These are phyloP conservation scores for Sebastes flavidus DNA, from an alignment of 2,797 vertebrate species.

Conservation along the genomic window DNA sequence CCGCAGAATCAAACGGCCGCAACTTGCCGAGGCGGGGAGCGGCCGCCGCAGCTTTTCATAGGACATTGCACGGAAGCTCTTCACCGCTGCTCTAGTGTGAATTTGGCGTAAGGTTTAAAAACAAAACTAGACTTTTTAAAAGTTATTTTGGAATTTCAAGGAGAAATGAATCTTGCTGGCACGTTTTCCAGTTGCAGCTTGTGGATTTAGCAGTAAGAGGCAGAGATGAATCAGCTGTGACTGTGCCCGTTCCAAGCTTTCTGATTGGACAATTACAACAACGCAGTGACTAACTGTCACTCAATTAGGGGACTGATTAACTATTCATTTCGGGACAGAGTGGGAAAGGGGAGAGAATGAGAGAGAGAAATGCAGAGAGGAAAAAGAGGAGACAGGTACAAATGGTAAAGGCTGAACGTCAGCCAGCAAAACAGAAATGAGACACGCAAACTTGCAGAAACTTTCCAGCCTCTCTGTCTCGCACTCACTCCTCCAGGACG, in stretches of 20 bases:
- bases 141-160: conserved; percentile 54
- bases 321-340: conserved; percentile 78
- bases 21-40: too few species aligned
- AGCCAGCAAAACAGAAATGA: conserved; percentile 58
- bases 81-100: too few species aligned
- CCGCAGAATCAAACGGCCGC: too few species aligned
- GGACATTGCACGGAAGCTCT: too few species aligned
- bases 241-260: conserved; percentile 78
- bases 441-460: conserved; percentile 37
- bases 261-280: conserved; percentile 87
- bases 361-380: conserved; percentile 8
- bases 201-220: conserved; percentile 71
- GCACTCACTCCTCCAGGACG: conserved; percentile 45
- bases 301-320: conserved; percentile 85
- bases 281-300: conserved; percentile 80
- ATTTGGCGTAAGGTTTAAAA: neutral
- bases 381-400: conserved; percentile 61
- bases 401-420: conserved; percentile 51
- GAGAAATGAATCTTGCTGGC: conserved; percentile 68
- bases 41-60: too few species aligned
- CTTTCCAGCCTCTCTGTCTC: conserved; percentile 21
- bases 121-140: conserved; percentile 53
- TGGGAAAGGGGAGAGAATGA: conserved; percentile 13
- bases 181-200: conserved; percentile 71
- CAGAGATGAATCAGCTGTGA: conserved; percentile 81